Conservation (phyloP, 2,113 vertebrate species). For the Mugil cephalus region DNA sequence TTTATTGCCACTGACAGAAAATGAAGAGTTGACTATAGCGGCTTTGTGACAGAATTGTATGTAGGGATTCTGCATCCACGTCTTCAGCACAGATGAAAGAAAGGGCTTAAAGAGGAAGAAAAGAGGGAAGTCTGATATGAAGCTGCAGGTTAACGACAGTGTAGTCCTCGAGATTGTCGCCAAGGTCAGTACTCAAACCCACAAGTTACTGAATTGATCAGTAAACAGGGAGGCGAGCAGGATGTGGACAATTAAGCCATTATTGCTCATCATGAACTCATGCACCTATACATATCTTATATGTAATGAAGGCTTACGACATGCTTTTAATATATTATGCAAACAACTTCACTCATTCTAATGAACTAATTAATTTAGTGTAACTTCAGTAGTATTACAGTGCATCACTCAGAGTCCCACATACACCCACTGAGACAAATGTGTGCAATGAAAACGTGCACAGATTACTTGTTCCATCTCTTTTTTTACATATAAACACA, state of each 20-base stretch:
- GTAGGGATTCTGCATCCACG: neutral
- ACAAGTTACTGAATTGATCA: neutral
- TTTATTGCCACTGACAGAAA: constrained; percentile 64
- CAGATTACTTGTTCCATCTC: constrained; percentile 5
- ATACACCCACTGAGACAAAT: constrained; percentile 25
- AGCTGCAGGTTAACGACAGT: neutral
- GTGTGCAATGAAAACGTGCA: constrained; percentile 16
- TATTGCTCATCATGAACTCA: too few relatives aligned
- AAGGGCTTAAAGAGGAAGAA: neutral
- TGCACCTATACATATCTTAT: neutral
- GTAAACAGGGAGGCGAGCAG: neutral
- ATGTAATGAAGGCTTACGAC: neutral
- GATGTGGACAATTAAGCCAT: neutral
- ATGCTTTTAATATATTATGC: neutral
- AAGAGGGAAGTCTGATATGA: neutral
- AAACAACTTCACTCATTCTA: constrained; percentile 18
- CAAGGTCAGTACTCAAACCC: neutral
- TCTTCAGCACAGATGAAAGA: constrained; percentile 1
- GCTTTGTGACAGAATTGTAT: constrained; percentile 19
- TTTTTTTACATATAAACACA: constrained; percentile 28
- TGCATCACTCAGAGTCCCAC: constrained; percentile 21
- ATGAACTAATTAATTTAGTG: constrained; percentile 19
- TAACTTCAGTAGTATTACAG: constrained; percentile 30
- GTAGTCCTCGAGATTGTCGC: neutral
- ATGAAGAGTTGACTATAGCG: constrained; percentile 35